Conservation (phyloP, 2,113 vertebrate genomes). For the Balaeniceps rex region DNA sequence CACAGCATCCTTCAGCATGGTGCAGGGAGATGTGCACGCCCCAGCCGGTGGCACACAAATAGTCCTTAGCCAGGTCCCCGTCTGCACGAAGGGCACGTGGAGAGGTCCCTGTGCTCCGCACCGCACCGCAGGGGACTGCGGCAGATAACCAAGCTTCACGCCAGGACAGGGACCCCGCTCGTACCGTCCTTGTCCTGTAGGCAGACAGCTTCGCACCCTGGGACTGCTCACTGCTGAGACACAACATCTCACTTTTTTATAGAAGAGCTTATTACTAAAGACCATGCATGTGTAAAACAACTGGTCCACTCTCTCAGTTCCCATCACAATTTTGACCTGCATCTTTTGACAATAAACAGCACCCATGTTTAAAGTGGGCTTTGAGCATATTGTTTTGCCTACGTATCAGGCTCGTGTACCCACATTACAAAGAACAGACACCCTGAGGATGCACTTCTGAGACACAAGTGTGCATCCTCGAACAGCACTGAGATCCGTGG, state of each 20-base stretch:
- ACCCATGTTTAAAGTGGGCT: neutral
- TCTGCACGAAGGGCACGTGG: neutral
- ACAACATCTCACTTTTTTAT: neutral
- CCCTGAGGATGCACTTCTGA: neutral
- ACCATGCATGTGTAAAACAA: neutral
- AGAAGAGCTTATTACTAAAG: neutral
- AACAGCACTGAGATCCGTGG: rapidly evolving
- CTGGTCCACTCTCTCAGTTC: neutral
- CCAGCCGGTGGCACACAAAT: neutral
- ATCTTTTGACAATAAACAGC: neutral
- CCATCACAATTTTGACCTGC: neutral
- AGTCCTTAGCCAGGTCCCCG: neutral
- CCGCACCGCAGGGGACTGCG: rapidly evolving
- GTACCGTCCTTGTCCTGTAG: too few species aligned
- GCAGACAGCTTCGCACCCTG: neutral
- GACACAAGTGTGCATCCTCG: neutral
- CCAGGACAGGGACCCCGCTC: rapidly evolving
- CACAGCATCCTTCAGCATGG: neutral
- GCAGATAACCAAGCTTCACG: neutral
- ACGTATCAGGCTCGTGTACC: rapidly evolving
- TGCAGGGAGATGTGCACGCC: neutral
- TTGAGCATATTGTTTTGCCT: neutral
- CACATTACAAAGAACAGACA: neutral
- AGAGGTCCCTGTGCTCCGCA: neutral
- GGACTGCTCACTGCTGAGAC: neutral